phyloP scores from a whole-genome alignment of 2,888 invertebrate genomes.

The Lasiommata megera region DNA sequence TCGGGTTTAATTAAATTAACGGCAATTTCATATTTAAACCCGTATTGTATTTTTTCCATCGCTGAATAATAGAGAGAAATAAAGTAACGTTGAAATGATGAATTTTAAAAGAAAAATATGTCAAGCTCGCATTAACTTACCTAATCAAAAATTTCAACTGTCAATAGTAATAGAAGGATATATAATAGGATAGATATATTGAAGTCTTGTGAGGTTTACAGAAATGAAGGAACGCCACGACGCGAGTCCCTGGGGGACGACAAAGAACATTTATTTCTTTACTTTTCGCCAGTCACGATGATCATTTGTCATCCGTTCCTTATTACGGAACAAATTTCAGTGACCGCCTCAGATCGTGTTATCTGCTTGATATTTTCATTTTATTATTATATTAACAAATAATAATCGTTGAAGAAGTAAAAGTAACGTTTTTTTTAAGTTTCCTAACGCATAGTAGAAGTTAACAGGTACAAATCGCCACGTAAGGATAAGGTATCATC shows the following conservation, averaged over 20 bases:
- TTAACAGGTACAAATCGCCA: too few relatives aligned
- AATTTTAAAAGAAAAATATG: too few relatives aligned
- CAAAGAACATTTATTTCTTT: constrained; percentile 17
- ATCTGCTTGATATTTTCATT: constrained; percentile 12
- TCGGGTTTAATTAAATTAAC: too few relatives aligned
- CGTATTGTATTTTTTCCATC: too few relatives aligned
- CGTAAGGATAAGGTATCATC: too few relatives aligned
- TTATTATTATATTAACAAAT: background rate
- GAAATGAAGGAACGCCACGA: background rate
- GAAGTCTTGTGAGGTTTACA: constrained; percentile 5
- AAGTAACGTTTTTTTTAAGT: too few relatives aligned
- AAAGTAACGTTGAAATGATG: too few relatives aligned
- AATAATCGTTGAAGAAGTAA: too few relatives aligned
- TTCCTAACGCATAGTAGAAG: too few relatives aligned
- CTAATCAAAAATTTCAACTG: constrained; percentile 10
- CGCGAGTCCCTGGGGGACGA: constrained; percentile 5
- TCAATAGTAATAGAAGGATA: constrained; percentile 4
- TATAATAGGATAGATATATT: background rate
- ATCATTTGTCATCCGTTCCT: constrained; percentile 19
- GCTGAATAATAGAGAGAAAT: too few relatives aligned
- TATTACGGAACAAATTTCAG: constrained; percentile 20
- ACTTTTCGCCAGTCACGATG: constrained; percentile 16
- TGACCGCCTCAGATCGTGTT: constrained; percentile 5
- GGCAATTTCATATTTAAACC: too few relatives aligned
- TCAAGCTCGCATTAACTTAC: too few relatives aligned